Conservation (phyloP, 2,113 vertebrate genomes). For the Nipponia nippon region DNA sequence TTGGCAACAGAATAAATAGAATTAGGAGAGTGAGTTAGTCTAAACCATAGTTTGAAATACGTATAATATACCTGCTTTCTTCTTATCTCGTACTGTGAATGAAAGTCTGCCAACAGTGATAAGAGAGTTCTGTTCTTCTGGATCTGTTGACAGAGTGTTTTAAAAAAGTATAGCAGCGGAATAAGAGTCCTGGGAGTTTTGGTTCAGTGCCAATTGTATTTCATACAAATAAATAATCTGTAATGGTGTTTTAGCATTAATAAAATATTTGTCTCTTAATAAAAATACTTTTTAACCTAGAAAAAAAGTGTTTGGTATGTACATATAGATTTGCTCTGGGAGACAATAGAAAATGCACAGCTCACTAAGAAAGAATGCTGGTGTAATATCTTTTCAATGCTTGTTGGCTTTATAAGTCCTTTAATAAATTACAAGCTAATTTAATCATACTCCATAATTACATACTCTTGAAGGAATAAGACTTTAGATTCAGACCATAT, state of each 20-base stretch:
- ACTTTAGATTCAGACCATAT: slow-evolving; percentile 29
- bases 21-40: neutral
- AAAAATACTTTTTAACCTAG: neutral
- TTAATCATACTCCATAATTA: slow-evolving; percentile 47
- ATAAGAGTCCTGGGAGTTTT: slow-evolving; percentile 5
- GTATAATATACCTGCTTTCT: slow-evolving; percentile 18
- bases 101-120: slow-evolving; percentile 45
- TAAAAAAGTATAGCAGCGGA: slow-evolving; percentile 9
- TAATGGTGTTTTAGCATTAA: neutral
- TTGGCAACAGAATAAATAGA: neutral
- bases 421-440: slow-evolving; percentile 47
- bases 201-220: neutral
- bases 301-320: neutral
- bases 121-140: slow-evolving; percentile 62
- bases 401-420: slow-evolving; percentile 24
- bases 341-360: neutral
- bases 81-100: neutral
- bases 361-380: neutral
- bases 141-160: slow-evolving; percentile 52
- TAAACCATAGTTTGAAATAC: neutral
- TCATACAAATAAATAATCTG: slow-evolving; percentile 38
- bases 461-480: slow-evolving; percentile 7
- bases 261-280: slow-evolving; percentile 1
- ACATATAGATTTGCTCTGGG: neutral
- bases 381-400: neutral